phyloP scores from a whole-genome alignment of 2,113 vertebrate genomes.

The Tinamus guttatus region DNA sequence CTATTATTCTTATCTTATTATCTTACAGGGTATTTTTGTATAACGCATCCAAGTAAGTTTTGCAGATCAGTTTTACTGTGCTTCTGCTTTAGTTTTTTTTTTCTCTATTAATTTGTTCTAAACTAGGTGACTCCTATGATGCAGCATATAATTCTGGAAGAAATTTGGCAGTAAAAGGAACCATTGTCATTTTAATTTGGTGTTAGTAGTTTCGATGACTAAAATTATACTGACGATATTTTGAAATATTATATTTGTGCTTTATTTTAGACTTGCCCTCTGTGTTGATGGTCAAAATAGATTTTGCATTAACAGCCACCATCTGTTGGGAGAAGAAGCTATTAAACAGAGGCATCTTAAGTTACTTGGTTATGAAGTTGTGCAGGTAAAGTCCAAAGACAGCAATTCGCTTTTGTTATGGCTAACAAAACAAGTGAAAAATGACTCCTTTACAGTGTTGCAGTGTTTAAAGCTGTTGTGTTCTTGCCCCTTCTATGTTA shows the following conservation, averaged over 20 bases:
- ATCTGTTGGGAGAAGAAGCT: slow-evolving; percentile 88
- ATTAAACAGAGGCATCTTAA: slow-evolving; percentile 91
- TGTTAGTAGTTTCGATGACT: background rate
- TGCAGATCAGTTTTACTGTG: background rate
- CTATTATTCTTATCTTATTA: too few species aligned
- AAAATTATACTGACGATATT: background rate
- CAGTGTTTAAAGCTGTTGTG: background rate
- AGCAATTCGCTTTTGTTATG: background rate
- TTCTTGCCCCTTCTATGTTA: background rate
- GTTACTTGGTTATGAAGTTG: slow-evolving; percentile 89
- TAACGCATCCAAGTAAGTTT: background rate
- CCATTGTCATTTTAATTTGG: background rate
- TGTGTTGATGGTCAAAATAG: slow-evolving; percentile 90
- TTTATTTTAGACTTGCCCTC: slow-evolving; percentile 77
- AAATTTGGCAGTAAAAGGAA: background rate
- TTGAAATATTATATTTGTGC: background rate
- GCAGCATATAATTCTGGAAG: background rate
- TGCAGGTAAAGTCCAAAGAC: slow-evolving; percentile 82
- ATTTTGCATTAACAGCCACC: slow-evolving; percentile 81
- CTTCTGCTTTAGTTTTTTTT: background rate
- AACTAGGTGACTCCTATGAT: background rate
- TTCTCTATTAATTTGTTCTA: background rate
- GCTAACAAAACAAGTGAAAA: background rate
- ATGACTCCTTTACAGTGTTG: background rate
- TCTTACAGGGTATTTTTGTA: background rate